Conservation (phyloP, 2,888 invertebrate genomes). For the Penaeus monodon region DNA sequence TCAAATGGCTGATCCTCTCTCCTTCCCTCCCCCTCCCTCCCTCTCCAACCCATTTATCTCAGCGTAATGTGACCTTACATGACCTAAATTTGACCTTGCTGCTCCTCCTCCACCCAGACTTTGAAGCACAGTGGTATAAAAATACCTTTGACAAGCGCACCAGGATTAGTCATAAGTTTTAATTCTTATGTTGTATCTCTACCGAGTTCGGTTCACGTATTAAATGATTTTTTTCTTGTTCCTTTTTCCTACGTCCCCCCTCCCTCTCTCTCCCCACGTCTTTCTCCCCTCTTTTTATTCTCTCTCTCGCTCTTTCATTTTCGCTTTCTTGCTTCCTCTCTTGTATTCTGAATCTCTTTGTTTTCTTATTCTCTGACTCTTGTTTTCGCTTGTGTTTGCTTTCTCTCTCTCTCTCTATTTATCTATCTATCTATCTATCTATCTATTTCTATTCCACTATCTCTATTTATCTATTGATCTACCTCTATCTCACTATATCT, state of each 20-base stretch:
- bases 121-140: no score
- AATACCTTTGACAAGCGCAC: no score
- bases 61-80: not conserved
- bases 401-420: not conserved
- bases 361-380: not conserved
- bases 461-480: no score
- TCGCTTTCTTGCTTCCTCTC: not conserved
- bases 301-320: slow-evolving; percentile 3
- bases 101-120: not conserved
- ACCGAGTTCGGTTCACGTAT: no score
- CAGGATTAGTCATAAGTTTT: no score
- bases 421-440: not conserved
- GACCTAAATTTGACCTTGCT: not conserved
- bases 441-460: not conserved
- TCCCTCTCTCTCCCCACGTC: not conserved
- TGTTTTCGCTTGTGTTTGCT: not conserved
- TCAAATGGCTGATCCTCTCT: not conserved
- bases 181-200: no score
- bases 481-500: not conserved
- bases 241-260: not conserved
- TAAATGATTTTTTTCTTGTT: not conserved
- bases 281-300: not conserved
- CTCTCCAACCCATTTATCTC: not conserved
- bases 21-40: not conserved
- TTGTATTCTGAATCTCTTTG: not conserved